phyloP scores from a whole-genome alignment of 2,888 invertebrate species.

The Scaptomyza tumidula region DNA sequence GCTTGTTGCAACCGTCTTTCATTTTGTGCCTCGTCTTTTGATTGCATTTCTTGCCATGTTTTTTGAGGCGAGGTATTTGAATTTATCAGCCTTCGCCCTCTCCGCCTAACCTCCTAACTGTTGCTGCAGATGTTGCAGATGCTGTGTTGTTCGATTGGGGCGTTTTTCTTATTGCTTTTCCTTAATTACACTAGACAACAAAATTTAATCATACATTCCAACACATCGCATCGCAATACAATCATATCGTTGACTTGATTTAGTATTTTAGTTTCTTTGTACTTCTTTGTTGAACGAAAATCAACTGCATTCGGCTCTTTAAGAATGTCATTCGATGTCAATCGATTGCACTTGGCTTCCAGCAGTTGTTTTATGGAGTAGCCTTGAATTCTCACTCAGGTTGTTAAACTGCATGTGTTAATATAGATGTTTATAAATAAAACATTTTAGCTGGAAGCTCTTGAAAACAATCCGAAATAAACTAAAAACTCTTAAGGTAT shows the following conservation, averaged over 20 bases:
- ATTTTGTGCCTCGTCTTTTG: slow-evolving; percentile 51
- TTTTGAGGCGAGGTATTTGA: slow-evolving; percentile 28
- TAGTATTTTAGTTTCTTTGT: not conserved
- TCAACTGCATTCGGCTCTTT: not conserved
- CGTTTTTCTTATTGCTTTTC: slow-evolving; percentile 39
- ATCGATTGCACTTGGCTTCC: not conserved
- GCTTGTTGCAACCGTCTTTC: slow-evolving; percentile 33
- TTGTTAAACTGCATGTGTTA: slow-evolving; percentile 7
- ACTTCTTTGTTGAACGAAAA: no score
- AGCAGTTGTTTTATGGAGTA: not conserved
- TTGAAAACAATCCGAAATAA: not conserved
- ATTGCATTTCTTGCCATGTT: slow-evolving; percentile 49
- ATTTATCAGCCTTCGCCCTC: slow-evolving; percentile 26
- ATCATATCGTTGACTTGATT: no score
- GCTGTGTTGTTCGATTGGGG: slow-evolving; percentile 23
- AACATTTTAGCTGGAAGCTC: not conserved
- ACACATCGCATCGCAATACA: no score
- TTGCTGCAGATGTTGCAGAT: not conserved
- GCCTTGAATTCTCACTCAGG: slow-evolving; percentile 7
- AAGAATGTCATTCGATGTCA: not conserved
- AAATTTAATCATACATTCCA: not conserved
- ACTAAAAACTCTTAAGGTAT: not conserved
- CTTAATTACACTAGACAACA: slow-evolving; percentile 40
- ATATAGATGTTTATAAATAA: slow-evolving; percentile 9
- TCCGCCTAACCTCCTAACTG: slow-evolving; percentile 2